Conservation (phyloP, 2,113 vertebrate species). For the Numida meleagris region DNA sequence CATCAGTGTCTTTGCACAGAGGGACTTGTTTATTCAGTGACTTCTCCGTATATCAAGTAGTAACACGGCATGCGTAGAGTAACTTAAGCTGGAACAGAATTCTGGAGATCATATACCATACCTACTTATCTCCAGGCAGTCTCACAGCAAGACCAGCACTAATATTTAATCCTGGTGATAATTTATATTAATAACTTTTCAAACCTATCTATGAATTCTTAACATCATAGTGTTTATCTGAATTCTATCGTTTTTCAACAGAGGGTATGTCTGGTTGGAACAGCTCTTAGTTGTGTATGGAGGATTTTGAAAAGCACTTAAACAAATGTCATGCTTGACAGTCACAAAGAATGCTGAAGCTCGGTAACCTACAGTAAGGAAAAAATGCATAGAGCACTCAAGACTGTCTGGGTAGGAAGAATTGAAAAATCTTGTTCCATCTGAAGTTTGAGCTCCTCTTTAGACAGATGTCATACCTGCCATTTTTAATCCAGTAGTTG, state of each 20-base stretch:
- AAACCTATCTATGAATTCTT: background rate
- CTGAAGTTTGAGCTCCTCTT: background rate
- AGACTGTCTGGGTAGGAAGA: background rate
- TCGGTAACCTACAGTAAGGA: background rate
- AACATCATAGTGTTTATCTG: background rate
- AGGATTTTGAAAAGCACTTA: background rate
- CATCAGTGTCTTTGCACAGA: background rate
- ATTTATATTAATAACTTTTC: background rate
- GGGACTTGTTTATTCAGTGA: background rate
- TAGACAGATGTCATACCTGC: background rate
- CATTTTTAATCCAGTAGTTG: background rate
- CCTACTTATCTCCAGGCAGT: background rate
- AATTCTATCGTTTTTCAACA: background rate
- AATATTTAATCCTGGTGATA: background rate
- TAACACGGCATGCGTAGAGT: background rate
- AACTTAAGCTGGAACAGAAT: background rate
- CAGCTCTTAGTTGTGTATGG: background rate
- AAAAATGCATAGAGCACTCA: background rate
- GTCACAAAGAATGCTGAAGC: background rate
- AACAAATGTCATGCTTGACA: background rate
- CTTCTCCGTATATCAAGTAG: background rate
- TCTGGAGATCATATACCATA: background rate
- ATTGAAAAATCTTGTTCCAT: background rate
- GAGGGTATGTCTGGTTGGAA: background rate
- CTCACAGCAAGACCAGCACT: background rate